A percentile compares a stretch with the other conserved stretches of the same genome.
phyloP scores from a whole-genome alignment of 2,113 vertebrate species.

The Parotia lawesii region DNA sequence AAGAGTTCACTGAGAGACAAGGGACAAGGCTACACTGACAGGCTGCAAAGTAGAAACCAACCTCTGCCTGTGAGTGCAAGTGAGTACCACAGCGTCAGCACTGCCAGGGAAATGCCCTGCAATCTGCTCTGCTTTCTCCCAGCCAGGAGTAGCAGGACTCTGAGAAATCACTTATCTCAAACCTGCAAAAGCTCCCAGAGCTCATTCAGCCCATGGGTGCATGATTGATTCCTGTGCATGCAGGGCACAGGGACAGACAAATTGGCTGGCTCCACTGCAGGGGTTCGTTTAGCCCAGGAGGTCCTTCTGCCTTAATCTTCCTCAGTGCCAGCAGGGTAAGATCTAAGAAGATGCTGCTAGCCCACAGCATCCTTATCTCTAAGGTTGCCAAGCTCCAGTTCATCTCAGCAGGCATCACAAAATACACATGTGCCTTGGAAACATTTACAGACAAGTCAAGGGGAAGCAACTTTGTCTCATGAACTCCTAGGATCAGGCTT shows the following conservation, averaged over 20 bases:
- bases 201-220: fast-evolving
- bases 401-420: background rate
- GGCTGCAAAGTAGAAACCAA: background rate
- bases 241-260: background rate
- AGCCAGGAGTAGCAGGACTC: background rate
- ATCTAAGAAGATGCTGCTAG: background rate
- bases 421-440: background rate
- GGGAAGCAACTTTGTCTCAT: background rate
- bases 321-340: background rate
- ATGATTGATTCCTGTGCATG: background rate
- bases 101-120: background rate
- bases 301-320: background rate
- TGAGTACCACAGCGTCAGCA: background rate
- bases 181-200: background rate
- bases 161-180: background rate
- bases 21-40: background rate
- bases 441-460: background rate
- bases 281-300: background rate
- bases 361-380: background rate
- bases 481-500: background rate
- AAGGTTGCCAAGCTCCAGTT: background rate
- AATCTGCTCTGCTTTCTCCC: background rate
- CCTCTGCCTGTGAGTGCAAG: background rate
- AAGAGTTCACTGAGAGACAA: background rate
- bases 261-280: background rate